phyloP scores from a whole-genome alignment of 2,797 vertebrate genomes.

The Malacoraja senta region DNA sequence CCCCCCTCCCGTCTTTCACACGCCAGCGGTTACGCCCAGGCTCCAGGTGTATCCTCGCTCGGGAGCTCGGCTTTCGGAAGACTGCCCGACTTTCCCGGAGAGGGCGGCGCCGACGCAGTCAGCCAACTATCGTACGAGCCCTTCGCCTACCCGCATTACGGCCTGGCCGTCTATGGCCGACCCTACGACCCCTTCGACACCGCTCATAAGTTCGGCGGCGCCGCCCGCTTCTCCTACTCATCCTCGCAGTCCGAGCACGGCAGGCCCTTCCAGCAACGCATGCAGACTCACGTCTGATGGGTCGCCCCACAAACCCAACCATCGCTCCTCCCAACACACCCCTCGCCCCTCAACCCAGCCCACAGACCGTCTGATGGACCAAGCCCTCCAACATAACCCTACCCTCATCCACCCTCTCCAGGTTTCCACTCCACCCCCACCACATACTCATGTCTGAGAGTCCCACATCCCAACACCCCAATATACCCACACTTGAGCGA shows the following conservation, averaged over 20 bases:
- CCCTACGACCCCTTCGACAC: conserved; percentile 57
- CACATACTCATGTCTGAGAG: no score
- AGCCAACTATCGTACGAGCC: conserved; percentile 80
- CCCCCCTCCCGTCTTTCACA: conserved; percentile 81
- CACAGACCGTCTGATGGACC: background rate
- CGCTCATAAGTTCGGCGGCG: conserved; percentile 69
- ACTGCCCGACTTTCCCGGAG: conserved; percentile 51
- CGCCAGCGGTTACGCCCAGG: conserved; percentile 77
- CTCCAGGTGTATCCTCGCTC: background rate
- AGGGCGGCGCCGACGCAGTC: conserved; percentile 56
- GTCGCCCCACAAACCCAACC: conserved; percentile 43
- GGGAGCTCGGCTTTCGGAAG: background rate
- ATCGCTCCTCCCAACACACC: conserved; percentile 39
- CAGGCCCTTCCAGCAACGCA: conserved; percentile 84
- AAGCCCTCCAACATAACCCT: no score
- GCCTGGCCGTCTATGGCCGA: conserved; percentile 71
- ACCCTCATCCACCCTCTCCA: no score
- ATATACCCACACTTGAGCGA: no score
- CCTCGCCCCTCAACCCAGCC: conserved; percentile 42
- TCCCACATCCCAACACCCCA: no score
- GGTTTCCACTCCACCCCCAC: no score
- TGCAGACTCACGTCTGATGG: conserved; percentile 90
- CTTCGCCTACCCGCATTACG: conserved; percentile 69
- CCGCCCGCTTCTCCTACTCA: conserved; percentile 80
- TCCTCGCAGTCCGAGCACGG: conserved; percentile 88